These are phyloP conservation scores for Cheilosia scutellata DNA, from an alignment of 2,888 invertebrate species.

Conservation along the genomic window DNA sequence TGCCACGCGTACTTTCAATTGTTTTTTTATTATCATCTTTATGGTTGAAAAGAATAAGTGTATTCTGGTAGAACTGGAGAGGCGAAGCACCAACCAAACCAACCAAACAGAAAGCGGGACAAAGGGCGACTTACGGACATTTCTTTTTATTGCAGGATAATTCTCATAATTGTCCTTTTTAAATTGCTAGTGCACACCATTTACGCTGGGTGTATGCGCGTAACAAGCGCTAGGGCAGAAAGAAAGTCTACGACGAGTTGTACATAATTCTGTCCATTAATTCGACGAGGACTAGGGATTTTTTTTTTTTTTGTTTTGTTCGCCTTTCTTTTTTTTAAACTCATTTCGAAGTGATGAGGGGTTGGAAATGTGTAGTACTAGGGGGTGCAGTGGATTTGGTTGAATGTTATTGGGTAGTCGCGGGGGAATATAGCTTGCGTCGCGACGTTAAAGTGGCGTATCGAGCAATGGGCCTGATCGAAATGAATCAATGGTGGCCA, in stretches of 20 bases:
- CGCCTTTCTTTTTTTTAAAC: constrained; percentile 32
- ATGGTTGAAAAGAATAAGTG: constrained; percentile 77
- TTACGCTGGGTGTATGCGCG: constrained; percentile 61
- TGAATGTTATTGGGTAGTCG: constrained; percentile 35
- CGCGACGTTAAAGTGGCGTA: constrained; percentile 65
- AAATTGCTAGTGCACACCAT: constrained; percentile 76
- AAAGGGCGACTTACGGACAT: constrained; percentile 75
- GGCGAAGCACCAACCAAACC: constrained; percentile 1
- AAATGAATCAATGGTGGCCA: constrained; percentile 68
- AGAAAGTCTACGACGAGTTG: constrained; percentile 11
- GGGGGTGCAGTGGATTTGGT: constrained; percentile 59
- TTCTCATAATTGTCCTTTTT: constrained; percentile 77
- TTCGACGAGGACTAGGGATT: constrained; percentile 37
- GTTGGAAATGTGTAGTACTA: constrained; percentile 27
- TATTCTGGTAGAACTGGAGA: constrained; percentile 38
- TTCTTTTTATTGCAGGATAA: constrained; percentile 77
- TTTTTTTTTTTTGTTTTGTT: constrained; percentile 10
- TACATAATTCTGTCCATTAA: constrained; percentile 65
- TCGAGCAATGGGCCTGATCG: constrained; percentile 73
- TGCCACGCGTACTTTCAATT: constrained; percentile 77
- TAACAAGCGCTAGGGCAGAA: constrained; percentile 55
- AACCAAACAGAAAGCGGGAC: constrained; percentile 23
- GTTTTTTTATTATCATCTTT: constrained; percentile 77
- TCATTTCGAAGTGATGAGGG: constrained; percentile 47
- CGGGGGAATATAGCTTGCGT: constrained; percentile 32